Percentiles rank a stretch among this genome's conserved stretches.
These are phyloP conservation scores for Cheilosia urbana DNA, from an alignment of 2,888 invertebrate genomes.

Conservation along the genomic window DNA sequence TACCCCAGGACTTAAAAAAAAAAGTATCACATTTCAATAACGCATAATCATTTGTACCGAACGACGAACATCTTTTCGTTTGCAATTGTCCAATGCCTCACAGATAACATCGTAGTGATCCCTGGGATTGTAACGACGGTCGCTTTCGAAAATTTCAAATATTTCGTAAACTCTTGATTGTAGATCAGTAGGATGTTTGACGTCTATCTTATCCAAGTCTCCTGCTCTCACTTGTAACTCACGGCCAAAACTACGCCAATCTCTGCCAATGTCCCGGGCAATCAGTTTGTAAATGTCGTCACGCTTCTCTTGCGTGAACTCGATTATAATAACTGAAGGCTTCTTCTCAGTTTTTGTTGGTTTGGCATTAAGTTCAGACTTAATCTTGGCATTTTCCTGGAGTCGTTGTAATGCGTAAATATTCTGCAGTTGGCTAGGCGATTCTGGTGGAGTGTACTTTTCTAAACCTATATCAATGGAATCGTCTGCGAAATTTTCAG, in stretches of 20 bases:
- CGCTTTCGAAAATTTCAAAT: conserved; percentile 80
- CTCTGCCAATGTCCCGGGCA: conserved; percentile 80
- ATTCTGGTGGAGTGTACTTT: conserved; percentile 69
- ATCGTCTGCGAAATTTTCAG: conserved; percentile 58
- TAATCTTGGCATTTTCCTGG: conserved; percentile 5
- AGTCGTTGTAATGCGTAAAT: conserved; percentile 37
- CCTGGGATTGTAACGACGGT: conserved; percentile 78
- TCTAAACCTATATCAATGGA: conserved; percentile 75
- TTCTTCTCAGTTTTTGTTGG: not conserved
- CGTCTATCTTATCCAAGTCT: conserved; percentile 80
- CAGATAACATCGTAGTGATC: conserved; percentile 76
- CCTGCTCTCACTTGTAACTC: conserved; percentile 80
- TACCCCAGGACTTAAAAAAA: no score
- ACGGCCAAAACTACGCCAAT: conserved; percentile 81
- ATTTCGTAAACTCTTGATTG: conserved; percentile 79
- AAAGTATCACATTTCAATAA: conserved; percentile 49
- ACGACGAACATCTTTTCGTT: conserved; percentile 79
- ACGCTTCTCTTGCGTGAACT: conserved; percentile 78
- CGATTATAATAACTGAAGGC: not conserved
- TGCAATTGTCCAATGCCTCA: conserved; percentile 78
- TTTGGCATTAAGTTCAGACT: not conserved
- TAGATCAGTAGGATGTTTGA: conserved; percentile 78
- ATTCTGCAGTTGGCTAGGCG: conserved; percentile 13
- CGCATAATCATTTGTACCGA: conserved; percentile 78
- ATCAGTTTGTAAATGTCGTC: conserved; percentile 79